A percentile compares a stretch with the other conserved stretches of the same genome.
These are phyloP conservation scores for Temnothorax ravouxi DNA, from an alignment of 2,888 invertebrate genomes.

Conservation along the genomic window DNA sequence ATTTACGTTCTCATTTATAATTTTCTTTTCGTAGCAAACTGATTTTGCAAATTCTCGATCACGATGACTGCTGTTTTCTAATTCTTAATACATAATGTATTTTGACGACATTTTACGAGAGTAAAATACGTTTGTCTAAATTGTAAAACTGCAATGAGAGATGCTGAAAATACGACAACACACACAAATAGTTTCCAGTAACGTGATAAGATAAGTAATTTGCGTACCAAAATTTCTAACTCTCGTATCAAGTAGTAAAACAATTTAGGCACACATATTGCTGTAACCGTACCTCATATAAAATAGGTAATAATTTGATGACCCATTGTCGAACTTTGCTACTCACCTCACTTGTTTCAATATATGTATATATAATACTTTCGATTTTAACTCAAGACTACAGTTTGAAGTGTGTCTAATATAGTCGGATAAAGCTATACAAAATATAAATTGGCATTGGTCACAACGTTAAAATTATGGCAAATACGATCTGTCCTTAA, in stretches of 20 bases:
- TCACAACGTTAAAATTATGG: too few species aligned
- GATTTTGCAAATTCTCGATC: neutral
- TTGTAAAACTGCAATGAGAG: constrained; percentile 10
- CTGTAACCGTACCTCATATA: constrained; percentile 8
- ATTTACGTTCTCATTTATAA: neutral
- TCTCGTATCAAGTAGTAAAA: constrained; percentile 35
- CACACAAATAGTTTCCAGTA: neutral
- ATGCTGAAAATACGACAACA: neutral
- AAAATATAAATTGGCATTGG: constrained; percentile 9
- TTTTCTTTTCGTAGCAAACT: neutral
- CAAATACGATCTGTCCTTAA: constrained; percentile 71
- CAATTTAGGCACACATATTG: constrained; percentile 16
- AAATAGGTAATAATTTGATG: constrained; percentile 37
- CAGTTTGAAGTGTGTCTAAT: neutral
- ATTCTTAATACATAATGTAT: neutral
- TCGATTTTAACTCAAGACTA: constrained; percentile 2
- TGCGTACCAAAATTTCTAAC: constrained; percentile 21
- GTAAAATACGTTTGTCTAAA: neutral
- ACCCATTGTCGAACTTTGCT: constrained; percentile 16
- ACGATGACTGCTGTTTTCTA: neutral
- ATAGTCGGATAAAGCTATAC: neutral
- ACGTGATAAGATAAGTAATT: constrained; percentile 35
- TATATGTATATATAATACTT: neutral
- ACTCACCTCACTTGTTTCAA: neutral
- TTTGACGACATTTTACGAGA: neutral